Percentiles rank a stretch among this genome's conserved stretches.
Evolutionary conservation across 2,797 vertebrate species (phyloP).

Genomic region (Pachyuromys duprasi): DNA sequence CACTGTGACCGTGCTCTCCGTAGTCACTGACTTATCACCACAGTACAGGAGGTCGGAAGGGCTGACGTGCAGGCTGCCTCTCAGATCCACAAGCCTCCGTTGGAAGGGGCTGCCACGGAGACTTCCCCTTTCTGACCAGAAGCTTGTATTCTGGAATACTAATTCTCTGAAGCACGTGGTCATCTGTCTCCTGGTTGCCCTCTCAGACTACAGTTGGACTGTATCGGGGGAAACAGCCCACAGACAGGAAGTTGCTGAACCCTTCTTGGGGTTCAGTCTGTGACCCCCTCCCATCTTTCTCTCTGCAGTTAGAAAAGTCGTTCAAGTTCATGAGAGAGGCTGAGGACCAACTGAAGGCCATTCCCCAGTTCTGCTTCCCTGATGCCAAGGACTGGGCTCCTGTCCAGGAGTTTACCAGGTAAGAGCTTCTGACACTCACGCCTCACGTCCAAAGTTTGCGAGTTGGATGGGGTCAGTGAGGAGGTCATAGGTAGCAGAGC

Average conservation of each 20-base stretch:
- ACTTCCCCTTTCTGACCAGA: background rate
- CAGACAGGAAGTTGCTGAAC: background rate
- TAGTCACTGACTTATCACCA: background rate
- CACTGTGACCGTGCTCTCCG: background rate
- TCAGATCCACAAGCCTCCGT: background rate
- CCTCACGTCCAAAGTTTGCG: background rate
- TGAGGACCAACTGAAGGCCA: conserved; percentile 94
- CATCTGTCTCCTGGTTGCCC: background rate
- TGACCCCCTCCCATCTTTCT: conserved; percentile 58
- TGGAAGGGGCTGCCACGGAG: background rate
- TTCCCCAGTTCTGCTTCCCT: conserved; percentile 96
- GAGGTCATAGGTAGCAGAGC: background rate
- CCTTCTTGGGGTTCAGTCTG: background rate
- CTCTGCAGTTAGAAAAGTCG: conserved; percentile 91
- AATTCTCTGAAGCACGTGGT: background rate
- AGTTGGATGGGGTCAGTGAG: background rate
- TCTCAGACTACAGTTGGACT: background rate
- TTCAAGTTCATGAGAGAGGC: conserved; percentile 95
- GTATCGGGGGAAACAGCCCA: accelerated
- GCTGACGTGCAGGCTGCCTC: background rate
- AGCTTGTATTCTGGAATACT: background rate
- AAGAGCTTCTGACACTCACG: background rate
- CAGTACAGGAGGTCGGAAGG: background rate
- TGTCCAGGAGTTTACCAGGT: conserved; percentile 92
- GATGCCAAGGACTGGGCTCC: conserved; percentile 94